Evolutionary conservation across 1,140 invertebrate genomes (phyloP), one percentile per base, ranked within the genome.

Genomic region (Metopolophium dirhodum): DNA sequence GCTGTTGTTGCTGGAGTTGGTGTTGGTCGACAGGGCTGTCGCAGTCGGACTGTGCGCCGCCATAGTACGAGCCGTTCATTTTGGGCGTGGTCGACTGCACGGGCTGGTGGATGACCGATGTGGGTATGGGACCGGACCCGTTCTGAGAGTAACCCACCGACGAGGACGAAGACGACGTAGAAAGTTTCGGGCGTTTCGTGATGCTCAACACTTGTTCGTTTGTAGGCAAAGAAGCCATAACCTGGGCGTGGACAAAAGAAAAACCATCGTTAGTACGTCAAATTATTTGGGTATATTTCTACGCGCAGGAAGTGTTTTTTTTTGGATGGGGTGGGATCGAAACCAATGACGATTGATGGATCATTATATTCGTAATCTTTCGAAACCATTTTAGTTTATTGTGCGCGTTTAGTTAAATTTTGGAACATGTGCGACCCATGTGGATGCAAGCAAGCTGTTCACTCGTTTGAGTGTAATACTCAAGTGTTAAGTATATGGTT

Each of bases 151-250:
- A 91, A 7, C 30, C 26, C 0, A 96, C 37, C 91, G 77, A 85
- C 86, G 94, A 86, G 4, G 96, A 95, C 94, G 96, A 97, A 41
- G 95, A 68, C 8, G 94, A 94, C 7, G 94, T 94, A 3, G 95
- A 95, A 7, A 98, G 95, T 95, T 98, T 98, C 91, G 97, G 96
- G 51, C 98, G 96, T 95, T 98, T 98, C 0, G 97, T 97, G 0
- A 98, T 96, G 95, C 97, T 97, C 20, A 98, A 95, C 1, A 98
- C 97, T 95, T 98, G 97, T 93, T 98, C 98, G 94, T 96, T 97
- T 41, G 97, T 96, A 2, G 98, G 98, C 93, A 98, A 95, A 1
- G 97, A 97, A 0, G 98, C 97, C 94, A 98, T 95, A 8, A 99
- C 98, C 91, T 93, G n/a, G 7, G 61, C 0, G 61, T 7, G 30